A percentile compares a stretch with the other conserved stretches of the same genome.
Conservation (phyloP, 2,113 vertebrate genomes). For the Neoarius graeffei region DNA sequence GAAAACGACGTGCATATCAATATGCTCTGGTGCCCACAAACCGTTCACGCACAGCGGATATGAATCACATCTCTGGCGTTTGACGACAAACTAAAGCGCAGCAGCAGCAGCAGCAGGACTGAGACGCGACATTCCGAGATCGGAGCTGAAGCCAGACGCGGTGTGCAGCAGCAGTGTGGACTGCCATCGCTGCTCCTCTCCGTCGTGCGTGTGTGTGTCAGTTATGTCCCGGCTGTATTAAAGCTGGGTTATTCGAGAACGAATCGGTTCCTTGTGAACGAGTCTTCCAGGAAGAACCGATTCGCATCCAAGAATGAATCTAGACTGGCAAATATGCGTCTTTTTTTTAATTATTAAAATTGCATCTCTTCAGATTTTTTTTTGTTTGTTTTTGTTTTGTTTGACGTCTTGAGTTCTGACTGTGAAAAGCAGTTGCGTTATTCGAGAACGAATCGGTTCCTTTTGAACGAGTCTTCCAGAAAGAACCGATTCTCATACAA, state of each 20-base stretch:
- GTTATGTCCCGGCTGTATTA: slow-evolving; percentile 7
- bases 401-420: no score
- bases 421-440: no score
- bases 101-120: background rate
- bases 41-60: background rate
- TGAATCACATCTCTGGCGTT: background rate
- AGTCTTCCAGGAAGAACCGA: no score
- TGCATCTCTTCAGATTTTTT: no score
- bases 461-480: no score
- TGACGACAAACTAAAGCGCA: background rate
- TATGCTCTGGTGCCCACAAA: background rate
- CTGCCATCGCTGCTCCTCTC: slow-evolving; percentile 26
- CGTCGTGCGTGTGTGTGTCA: background rate
- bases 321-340: no score
- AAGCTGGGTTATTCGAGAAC: background rate
- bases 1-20: background rate
- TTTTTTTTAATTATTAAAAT: no score
- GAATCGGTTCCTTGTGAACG: no score
- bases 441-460: no score
- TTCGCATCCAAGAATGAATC: no score
- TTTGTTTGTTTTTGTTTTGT: no score
- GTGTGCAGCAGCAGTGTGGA: background rate
- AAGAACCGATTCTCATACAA: no score
- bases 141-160: background rate
- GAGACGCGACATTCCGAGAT: background rate